Evolutionary conservation across 2,113 vertebrate genomes (phyloP).

Genomic region (Scolopax mira): DNA sequence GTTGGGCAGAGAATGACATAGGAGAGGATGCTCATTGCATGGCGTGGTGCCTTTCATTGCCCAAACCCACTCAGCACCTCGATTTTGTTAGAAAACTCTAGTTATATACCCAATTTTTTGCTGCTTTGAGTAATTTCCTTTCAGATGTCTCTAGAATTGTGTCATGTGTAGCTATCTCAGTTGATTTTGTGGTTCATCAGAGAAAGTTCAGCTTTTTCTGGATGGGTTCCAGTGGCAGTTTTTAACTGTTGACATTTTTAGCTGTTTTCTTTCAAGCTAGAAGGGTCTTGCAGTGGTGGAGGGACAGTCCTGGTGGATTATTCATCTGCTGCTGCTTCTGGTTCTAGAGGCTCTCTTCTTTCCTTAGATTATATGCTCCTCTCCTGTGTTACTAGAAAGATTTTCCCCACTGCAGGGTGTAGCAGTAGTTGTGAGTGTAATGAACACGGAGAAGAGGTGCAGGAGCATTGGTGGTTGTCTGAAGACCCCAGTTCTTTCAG

Average conservation of each 20-base stretch:
- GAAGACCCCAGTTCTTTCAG: background rate
- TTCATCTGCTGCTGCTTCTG: background rate
- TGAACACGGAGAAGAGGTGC: background rate
- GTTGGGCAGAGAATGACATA: accelerated
- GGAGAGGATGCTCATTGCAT: background rate
- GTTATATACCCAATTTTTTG: background rate
- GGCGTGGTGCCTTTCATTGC: background rate
- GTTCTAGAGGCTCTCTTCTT: background rate
- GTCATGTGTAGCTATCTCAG: background rate
- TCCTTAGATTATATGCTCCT: background rate
- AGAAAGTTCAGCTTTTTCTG: background rate
- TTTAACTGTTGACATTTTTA: background rate
- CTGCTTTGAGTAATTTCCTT: background rate
- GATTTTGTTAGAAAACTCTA: background rate
- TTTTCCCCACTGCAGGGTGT: background rate
- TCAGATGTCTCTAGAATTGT: background rate
- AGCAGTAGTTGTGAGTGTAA: background rate
- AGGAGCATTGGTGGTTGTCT: accelerated
- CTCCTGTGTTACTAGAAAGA: background rate
- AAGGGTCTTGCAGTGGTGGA: background rate
- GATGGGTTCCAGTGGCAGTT: background rate
- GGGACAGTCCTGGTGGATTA: background rate
- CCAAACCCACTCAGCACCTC: background rate
- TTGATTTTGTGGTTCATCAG: background rate
- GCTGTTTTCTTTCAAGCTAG: background rate